phyloP scores from a whole-genome alignment of 2,888 invertebrate genomes.

The Drosophila aldrichi region DNA sequence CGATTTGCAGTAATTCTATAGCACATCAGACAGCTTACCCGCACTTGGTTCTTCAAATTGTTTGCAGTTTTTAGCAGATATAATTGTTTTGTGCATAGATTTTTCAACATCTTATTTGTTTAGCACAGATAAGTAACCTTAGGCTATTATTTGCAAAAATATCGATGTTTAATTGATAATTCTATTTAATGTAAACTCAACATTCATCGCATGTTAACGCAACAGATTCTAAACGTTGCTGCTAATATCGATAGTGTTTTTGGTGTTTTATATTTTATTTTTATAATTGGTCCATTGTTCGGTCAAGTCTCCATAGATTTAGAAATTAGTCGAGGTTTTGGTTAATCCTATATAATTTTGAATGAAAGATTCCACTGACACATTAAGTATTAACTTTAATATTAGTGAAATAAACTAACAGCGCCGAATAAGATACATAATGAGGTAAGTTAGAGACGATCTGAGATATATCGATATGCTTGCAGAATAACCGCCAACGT shows the following conservation, averaged over 20 bases:
- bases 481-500: background rate
- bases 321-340: background rate
- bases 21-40: conserved; percentile 63
- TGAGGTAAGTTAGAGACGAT: background rate
- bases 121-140: background rate
- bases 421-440: background rate
- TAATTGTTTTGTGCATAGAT: conserved; percentile 61
- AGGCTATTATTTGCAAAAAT: background rate
- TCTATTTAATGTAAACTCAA: background rate
- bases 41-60: conserved; percentile 80
- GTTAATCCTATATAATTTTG: background rate
- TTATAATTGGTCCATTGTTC: background rate
- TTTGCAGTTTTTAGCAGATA: conserved; percentile 71
- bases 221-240: background rate
- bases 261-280: too few species aligned
- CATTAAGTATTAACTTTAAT: background rate
- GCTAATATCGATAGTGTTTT: background rate
- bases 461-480: background rate
- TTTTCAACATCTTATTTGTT: conserved; percentile 77
- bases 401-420: background rate
- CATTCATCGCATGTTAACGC: background rate
- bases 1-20: background rate
- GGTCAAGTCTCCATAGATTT: too few species aligned
- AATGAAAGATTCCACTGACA: background rate
- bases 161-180: background rate